phyloP scores from a whole-genome alignment of 2,797 vertebrate species.

The Sandelia bainsii region DNA sequence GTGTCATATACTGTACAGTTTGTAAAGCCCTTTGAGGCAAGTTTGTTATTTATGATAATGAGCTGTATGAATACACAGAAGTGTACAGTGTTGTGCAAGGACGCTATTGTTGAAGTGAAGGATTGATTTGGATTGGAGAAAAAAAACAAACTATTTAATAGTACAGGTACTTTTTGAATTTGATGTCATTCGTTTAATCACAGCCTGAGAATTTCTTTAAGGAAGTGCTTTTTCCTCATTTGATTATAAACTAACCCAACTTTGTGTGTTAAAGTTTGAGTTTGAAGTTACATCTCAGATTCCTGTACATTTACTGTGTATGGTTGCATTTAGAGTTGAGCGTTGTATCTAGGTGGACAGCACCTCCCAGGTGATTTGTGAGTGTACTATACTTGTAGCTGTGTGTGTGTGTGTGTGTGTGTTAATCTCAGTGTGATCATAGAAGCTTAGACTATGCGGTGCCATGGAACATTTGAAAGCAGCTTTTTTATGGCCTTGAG shows the following conservation, averaged over 20 bases:
- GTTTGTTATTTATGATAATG: too few species aligned
- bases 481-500: conserved; percentile 55
- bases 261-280: background rate
- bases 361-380: background rate
- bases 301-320: conserved; percentile 5
- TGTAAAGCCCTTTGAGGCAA: background rate
- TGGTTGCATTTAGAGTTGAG: conserved; percentile 12
- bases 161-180: background rate
- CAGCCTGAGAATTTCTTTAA: conserved; percentile 1
- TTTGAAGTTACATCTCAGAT: background rate
- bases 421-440: conserved; percentile 49
- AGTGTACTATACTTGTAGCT: conserved; percentile 12
- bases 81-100: background rate
- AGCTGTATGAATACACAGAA: background rate
- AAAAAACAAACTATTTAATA: background rate
- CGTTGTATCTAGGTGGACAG: conserved; percentile 1
- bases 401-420: conserved; percentile 36
- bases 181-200: background rate
- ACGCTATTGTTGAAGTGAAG: background rate
- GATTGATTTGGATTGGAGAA: conserved; percentile 4
- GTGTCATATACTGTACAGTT: background rate
- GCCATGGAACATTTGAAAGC: conserved; percentile 58
- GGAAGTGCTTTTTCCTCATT: background rate
- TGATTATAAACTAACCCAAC: background rate
- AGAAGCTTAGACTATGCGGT: conserved; percentile 58